Evolutionary conservation across 2,888 invertebrate genomes (phyloP).

Genomic region (Pomacea canaliculata): DNA sequence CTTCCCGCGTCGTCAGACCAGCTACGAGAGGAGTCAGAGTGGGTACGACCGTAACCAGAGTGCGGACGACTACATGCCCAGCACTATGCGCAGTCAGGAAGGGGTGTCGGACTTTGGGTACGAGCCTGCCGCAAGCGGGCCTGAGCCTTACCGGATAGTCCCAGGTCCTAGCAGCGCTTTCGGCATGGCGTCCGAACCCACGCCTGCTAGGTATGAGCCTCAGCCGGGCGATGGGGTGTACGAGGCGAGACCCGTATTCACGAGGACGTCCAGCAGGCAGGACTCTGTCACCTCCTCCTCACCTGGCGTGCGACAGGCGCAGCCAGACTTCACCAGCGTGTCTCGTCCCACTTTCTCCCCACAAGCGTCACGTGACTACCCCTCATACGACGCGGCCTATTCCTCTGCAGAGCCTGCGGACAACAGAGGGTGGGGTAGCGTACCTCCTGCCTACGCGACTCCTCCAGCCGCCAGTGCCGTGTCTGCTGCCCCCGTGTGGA

Average conservation of each 20-base stretch:
- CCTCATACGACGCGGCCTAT: constrained; percentile 12
- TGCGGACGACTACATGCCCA: constrained; percentile 17
- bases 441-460: constrained; percentile 8
- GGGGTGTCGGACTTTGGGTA: constrained; percentile 25
- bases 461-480: constrained; percentile 16
- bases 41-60: not conserved
- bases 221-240: constrained; percentile 14
- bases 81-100: constrained; percentile 9
- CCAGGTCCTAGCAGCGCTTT: not conserved
- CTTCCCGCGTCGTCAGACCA: constrained; percentile 22
- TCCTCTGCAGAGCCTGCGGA: constrained; percentile 8
- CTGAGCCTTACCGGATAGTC: not conserved
- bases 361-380: constrained; percentile 16
- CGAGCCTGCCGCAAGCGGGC: not conserved
- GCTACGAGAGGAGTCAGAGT: constrained; percentile 16
- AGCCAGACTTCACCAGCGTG: constrained; percentile 13
- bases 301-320: constrained; percentile 4
- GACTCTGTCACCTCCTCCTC: constrained; percentile 6
- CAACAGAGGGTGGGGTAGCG: constrained; percentile 16
- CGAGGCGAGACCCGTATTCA: constrained; percentile 1
- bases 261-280: constrained; percentile 3
- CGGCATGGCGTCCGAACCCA: not conserved
- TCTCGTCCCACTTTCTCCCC: constrained; percentile 25
- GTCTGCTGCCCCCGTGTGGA: constrained; percentile 19
- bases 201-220: not conserved